A percentile compares a stretch with the other conserved stretches of the same genome.
Conservation (phyloP, 1,140 invertebrate species). For the Ips nitidus region DNA sequence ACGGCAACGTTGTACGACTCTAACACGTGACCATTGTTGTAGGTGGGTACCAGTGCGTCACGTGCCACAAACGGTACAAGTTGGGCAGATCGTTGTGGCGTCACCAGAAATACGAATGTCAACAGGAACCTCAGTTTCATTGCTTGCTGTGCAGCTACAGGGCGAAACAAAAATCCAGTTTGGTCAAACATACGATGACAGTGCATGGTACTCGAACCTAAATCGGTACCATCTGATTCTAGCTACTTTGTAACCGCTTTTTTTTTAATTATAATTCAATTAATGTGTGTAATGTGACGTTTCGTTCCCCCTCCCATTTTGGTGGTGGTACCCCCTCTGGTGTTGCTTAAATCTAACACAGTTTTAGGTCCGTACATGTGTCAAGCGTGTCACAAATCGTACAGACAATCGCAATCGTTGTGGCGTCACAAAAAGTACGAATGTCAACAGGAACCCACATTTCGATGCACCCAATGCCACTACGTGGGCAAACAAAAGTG, state of each 20-base stretch:
- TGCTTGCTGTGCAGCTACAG: slow-evolving; percentile 54
- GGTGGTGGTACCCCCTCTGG: not conserved
- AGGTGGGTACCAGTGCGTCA: slow-evolving; percentile 43
- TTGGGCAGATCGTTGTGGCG: slow-evolving; percentile 57
- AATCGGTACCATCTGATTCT: not conserved
- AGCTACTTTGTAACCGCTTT: not conserved
- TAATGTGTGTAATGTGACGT: not conserved
- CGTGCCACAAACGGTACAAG: slow-evolving; percentile 13
- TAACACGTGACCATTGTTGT: slow-evolving; percentile 1
- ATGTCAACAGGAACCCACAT: not conserved
- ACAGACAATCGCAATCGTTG: not conserved
- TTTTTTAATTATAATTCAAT: not conserved
- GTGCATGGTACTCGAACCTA: not conserved
- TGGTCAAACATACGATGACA: not conserved
- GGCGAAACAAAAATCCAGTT: slow-evolving; percentile 33
- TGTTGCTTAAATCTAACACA: not conserved
- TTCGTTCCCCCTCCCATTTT: too few relatives aligned
- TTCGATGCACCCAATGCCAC: not conserved
- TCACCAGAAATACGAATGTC: slow-evolving; percentile 57
- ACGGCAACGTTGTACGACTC: not conserved
- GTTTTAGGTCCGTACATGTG: not conserved
- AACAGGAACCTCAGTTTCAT: slow-evolving; percentile 54
- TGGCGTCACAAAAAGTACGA: not conserved
- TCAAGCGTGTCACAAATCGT: not conserved
- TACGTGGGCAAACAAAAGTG: too few relatives aligned